Conservation (phyloP, 2,888 invertebrate species). For the Amitus sp. region DNA sequence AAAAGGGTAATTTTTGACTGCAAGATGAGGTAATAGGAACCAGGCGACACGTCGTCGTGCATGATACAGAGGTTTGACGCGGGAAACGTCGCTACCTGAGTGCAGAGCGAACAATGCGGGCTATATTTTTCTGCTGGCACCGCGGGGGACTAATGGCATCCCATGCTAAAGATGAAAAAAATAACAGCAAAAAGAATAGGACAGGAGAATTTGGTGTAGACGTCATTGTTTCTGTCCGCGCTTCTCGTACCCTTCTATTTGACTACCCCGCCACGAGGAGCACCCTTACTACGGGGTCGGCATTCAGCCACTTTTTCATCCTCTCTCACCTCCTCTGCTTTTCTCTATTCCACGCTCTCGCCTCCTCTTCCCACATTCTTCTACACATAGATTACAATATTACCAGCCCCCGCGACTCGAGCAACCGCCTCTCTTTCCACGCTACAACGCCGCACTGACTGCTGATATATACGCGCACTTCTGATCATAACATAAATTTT, state of each 20-base stretch:
- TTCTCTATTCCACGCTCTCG: conserved; percentile 32
- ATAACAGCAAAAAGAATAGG: conserved; percentile 48
- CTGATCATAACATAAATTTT: conserved; percentile 66
- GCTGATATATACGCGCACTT: conserved; percentile 60
- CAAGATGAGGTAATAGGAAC: conserved; percentile 18
- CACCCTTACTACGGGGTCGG: conserved; percentile 55
- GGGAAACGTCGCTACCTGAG: conserved; percentile 46
- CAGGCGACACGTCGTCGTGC: conserved; percentile 3
- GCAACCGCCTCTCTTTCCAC: conserved; percentile 21
- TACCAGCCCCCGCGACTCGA: conserved; percentile 48
- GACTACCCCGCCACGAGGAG: conserved; percentile 50
- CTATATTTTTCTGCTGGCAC: conserved; percentile 59
- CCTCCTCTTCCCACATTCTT: conserved; percentile 59
- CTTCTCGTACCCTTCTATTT: conserved; percentile 44
- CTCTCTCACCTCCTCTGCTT: conserved; percentile 35
- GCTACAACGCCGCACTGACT: conserved; percentile 13
- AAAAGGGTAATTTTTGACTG: conserved; percentile 15
- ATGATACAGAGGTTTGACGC: conserved; percentile 15
- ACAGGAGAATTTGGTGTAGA: conserved; percentile 60
- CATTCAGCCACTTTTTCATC: conserved; percentile 63
- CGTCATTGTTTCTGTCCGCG: conserved; percentile 61
- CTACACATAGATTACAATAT: conserved; percentile 66
- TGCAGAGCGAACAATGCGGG: conserved; percentile 50
- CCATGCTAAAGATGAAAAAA: conserved; percentile 47
- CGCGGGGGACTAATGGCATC: conserved; percentile 59